Conservation (phyloP, 1,140 invertebrate genomes). For the Formica selysi region DNA sequence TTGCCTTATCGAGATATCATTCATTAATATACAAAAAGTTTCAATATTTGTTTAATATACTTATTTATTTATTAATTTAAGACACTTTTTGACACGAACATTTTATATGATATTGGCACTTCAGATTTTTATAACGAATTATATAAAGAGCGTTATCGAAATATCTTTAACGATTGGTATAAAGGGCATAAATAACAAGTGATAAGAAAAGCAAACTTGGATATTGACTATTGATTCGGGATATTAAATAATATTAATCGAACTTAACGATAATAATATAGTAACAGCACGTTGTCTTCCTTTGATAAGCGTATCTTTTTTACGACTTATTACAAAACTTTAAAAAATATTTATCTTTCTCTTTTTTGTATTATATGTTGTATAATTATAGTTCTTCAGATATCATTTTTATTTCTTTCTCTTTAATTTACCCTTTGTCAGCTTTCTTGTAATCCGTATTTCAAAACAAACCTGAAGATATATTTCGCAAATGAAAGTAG, state of each 20-base stretch:
- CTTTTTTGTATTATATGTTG: background rate
- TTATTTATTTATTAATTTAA: constrained; percentile 11
- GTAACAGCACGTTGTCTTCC: background rate
- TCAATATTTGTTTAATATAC: constrained; percentile 3
- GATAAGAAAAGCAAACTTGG: background rate
- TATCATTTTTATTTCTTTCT: background rate
- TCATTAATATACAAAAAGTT: constrained; percentile 7
- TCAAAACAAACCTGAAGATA: background rate
- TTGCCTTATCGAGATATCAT: background rate
- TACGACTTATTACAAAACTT: background rate
- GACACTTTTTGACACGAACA: background rate
- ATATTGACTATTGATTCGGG: background rate
- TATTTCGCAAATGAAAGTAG: background rate
- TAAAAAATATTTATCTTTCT: background rate
- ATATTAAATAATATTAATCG: constrained; percentile 7
- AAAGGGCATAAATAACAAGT: background rate
- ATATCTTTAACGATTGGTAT: background rate
- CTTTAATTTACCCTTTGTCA: background rate
- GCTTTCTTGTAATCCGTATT: background rate
- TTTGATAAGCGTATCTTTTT: background rate
- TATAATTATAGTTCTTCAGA: background rate
- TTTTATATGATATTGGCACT: background rate
- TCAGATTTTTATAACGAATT: background rate
- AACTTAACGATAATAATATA: background rate
- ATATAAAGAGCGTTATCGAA: background rate